Evolutionary conservation across 1,140 invertebrate species (phyloP), one percentile per base, ranked within the genome.

Genomic region (Centruroides sculpturatus): DNA sequence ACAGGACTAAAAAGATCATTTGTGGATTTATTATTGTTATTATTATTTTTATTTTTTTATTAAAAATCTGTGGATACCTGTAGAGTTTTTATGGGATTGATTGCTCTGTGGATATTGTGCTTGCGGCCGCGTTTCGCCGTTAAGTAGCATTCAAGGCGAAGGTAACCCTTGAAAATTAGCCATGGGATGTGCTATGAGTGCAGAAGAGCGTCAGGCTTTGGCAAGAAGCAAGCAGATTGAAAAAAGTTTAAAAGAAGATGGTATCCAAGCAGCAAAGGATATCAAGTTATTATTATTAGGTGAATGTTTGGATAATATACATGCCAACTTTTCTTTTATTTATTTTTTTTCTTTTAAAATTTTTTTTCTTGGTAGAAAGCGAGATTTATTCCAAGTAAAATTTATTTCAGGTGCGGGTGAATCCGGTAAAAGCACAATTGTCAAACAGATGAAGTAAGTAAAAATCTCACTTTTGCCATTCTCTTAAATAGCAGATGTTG

Each of bases 191-290:
- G 92, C 93, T 74, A 92, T 96, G 83, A 96, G 92, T 73, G 91
- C 92, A 70, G 94, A 98, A 79, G 93, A 98, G 79, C 82, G 93
- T 78, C 89, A 89, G 71, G 94, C 94, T 74, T 80, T 94, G 76
- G 92, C 92, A 75, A 83, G 93, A 73, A 96, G 91, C 82, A 96
- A 95, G 79, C 87, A 87, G 77, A 98, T 99, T 71, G 96, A 99
- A 78, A 98, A 92, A 79, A 96, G 97, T 78, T 82, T 99, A 60
- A 99, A 98, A 79, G 95, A 99, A 78, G 96, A 99, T 82, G 94
- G 93, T 58, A 87, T 98, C 67, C 94, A 98, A 77, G 95, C 95
- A 55, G 94, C 95, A 71, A 99, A 98, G 81, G 95, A 98, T 79
- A 98, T 99, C 74, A 98, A 98, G 81, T 82, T 99, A 68, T 80